These are phyloP conservation scores for Microdon myrmicae DNA, from an alignment of 2,888 invertebrate genomes.

Conservation along the genomic window DNA sequence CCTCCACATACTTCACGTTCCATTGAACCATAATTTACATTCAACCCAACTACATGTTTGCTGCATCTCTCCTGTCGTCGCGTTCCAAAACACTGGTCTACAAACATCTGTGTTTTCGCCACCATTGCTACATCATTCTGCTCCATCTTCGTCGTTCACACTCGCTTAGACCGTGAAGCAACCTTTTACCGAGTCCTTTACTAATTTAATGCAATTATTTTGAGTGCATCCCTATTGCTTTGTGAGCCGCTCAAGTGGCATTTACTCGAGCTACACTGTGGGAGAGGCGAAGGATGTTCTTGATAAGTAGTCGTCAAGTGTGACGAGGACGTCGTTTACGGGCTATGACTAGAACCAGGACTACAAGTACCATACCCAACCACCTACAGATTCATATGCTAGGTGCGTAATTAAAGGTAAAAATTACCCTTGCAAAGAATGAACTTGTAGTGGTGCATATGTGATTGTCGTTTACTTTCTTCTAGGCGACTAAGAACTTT, in stretches of 20 bases:
- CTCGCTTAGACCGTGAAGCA: conserved; percentile 44
- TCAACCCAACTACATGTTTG: background rate
- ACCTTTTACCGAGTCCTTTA: conserved; percentile 48
- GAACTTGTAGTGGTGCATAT: conserved; percentile 5
- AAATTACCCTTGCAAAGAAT: conserved; percentile 33
- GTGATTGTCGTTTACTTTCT: conserved; percentile 15
- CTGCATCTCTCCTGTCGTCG: background rate
- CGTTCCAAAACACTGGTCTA: background rate
- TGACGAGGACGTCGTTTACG: too few species aligned
- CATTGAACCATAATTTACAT: conserved; percentile 17
- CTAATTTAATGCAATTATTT: conserved; percentile 50
- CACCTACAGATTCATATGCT: background rate
- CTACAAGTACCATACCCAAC: background rate
- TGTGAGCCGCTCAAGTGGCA: conserved; percentile 45
- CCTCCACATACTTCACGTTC: background rate
- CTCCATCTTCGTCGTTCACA: conserved; percentile 41
- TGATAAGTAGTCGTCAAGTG: too few species aligned
- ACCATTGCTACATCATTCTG: conserved; percentile 4
- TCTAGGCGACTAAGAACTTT: conserved; percentile 20
- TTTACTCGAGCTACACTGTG: conserved; percentile 37
- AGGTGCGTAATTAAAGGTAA: conserved; percentile 45
- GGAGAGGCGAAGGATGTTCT: too few species aligned
- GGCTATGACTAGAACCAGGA: too few species aligned
- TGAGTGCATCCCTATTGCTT: conserved; percentile 49
- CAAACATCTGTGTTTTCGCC: background rate